Percentiles rank a stretch among this genome's conserved stretches.
Conservation (phyloP, 2,113 vertebrate species). For the Riparia riparia region DNA sequence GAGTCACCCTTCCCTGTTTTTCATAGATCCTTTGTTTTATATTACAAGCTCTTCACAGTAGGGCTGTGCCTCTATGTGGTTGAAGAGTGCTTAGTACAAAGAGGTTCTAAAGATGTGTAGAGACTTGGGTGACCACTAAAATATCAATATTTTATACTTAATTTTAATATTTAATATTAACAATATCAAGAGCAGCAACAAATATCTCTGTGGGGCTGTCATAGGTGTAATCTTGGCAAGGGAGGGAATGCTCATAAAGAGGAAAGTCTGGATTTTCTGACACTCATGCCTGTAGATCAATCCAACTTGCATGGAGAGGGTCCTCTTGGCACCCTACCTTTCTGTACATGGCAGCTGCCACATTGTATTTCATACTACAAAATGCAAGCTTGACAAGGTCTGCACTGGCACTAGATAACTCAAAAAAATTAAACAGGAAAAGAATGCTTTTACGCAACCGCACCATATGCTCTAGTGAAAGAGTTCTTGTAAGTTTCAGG, state of each 20-base stretch:
- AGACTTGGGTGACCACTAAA: conserved; percentile 16
- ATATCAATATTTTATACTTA: conserved; percentile 54
- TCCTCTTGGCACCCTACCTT: neutral
- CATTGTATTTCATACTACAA: neutral
- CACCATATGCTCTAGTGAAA: neutral
- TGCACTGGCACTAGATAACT: neutral
- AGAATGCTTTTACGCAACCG: neutral
- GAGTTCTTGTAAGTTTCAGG: neutral
- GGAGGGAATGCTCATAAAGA: neutral
- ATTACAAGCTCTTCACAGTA: neutral
- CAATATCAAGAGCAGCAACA: conserved; percentile 16
- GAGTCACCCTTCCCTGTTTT: neutral
- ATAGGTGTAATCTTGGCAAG: neutral
- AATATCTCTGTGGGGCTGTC: conserved; percentile 27
- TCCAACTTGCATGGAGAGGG: neutral
- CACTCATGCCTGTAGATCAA: neutral
- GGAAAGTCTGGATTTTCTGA: neutral
- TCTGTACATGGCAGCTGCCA: neutral
- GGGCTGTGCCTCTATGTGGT: neutral
- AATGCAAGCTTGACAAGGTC: neutral
- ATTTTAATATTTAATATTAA: conserved; percentile 67
- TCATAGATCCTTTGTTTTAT: neutral
- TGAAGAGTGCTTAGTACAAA: neutral
- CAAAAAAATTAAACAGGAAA: neutral
- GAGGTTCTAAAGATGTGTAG: neutral